Base-by-base conservation (phyloP, 30 jellyfish, hydroid and myxozoan genomes). In the Aurelia sp. region DNA sequence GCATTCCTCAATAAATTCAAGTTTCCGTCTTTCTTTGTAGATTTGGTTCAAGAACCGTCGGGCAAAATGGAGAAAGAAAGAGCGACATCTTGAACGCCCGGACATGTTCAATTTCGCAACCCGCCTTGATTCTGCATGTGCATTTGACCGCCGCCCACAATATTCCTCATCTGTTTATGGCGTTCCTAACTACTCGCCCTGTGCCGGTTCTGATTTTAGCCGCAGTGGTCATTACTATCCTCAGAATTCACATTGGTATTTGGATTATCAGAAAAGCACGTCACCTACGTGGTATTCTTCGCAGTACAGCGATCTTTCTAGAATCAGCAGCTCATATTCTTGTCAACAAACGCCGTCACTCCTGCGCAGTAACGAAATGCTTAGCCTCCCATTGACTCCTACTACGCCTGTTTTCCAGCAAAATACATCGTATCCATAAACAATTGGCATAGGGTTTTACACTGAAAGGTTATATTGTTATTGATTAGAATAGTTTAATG, bases 21-120 rank as follows among this genome's bases (percentile, higher is more conserved):
- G n/a, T 75, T 30, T 35, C 40, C 47, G 17, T 15, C 5, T 30
- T 47, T 67, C 58, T 30, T 50, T 38, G 12, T 67, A 92, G 98
- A 92, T 92, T 68, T 92, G 98, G 98, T 92, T 92, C 84, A 92
- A 92, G 81, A 92, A 92, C 33, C 92, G 98, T 48, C 96, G 98
- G 1, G 98, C 98, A 47, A 92, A 92, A 62, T 92, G 98, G 98
- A 80, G 98, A 67, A 92, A 92, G 92, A 92, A 92, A 73, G 98
- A 92, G 87, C 89, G 98, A 44, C 98, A 92, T 83, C 91, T 92
- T 51, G 98, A 92, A 78, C 87, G 98, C 24, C 98, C 98, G 1
- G 98, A 92, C 72, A 76, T 92, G 90, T 92, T 82, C 82, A 85
- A 87, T 53, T 88, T 83, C 70, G 73, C 96, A 6, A 62, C 98